Evolutionary conservation across 2,888 invertebrate species (phyloP).

Genomic region (Resseliella maxima): DNA sequence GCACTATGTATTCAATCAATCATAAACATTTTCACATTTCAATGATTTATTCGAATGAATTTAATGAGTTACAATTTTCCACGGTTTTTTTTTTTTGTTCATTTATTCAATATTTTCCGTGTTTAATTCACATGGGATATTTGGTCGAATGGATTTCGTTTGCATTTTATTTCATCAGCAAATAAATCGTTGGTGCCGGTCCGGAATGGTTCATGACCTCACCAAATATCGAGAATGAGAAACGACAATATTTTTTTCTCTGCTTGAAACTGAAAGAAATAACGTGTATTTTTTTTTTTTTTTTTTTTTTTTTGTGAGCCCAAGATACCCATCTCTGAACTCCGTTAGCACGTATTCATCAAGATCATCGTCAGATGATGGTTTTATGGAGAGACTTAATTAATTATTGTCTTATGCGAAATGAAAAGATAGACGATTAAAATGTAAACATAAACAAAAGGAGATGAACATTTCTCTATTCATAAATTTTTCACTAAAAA

Average conservation of each 20-base stretch:
- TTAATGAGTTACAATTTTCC: conserved; percentile 5
- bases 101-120: neutral
- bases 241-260: no score
- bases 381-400: conserved; percentile 30
- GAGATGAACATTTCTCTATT: neutral
- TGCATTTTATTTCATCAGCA: neutral
- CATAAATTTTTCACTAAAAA: neutral
- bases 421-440: neutral
- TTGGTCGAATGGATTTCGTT: neutral
- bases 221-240: neutral
- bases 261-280: no score
- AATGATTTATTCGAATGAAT: neutral
- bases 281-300: no score
- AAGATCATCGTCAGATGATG: conserved; percentile 13
- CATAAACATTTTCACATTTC: conserved; percentile 20
- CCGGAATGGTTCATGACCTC: neutral
- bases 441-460: conserved; percentile 38
- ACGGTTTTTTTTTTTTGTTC: neutral
- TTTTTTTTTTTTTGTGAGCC: neutral
- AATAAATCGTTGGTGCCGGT: neutral
- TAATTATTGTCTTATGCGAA: conserved; percentile 30
- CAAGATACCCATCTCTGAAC: neutral
- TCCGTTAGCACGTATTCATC: neutral
- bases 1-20: conserved; percentile 11
- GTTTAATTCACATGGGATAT: neutral